Evolutionary conservation across 2,888 invertebrate genomes (phyloP), one percentile per base, ranked within the genome.

Genomic region (Cheilosia impressa): DNA sequence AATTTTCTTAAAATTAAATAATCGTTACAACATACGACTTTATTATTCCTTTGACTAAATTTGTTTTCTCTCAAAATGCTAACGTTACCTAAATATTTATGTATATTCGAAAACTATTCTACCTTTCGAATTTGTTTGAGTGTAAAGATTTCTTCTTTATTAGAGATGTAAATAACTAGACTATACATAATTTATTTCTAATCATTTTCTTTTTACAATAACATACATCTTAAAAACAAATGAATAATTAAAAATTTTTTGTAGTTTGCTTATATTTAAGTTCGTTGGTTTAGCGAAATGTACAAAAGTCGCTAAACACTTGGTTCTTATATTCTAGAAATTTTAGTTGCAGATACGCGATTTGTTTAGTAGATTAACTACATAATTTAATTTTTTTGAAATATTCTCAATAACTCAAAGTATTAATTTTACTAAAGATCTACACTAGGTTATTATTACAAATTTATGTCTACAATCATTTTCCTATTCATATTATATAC

Each of bases 301-400:
- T 85, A 85, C 85, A 85, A 76, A 76, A 53, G 81, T 81, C 80
- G 81, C 81, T 85, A 85, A 85, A 81, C 81, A 53, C 76, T 53
- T 63, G 50, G n/a, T 66, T 22, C 85, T 81, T 85, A 85, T 3
- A 3, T 66, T 47, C 80, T 85, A 85, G 38, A 72, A 73, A 84
- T 84, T 84, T 84, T 84, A 84, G 84, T 80, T 79, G 80, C 69
- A 84, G 69, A 73, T 85, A 85, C 85, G 85, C 85, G 63, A 72
- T 65, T 79, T 79, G 31, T 81, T 77, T 62, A 73, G 85, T 85
- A 85, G 85, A 85, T 72, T 76, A 1, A 50, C 85, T 85, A 85
- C 85, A 55, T 27, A 52, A 24, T 52, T 27, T 24, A 13, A 2
- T 31, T 47, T 63, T 38, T 77, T 71, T 31, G n/a, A 62, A 77